phyloP scores from a whole-genome alignment of 2,888 invertebrate genomes.

The Papilio demoleus region DNA sequence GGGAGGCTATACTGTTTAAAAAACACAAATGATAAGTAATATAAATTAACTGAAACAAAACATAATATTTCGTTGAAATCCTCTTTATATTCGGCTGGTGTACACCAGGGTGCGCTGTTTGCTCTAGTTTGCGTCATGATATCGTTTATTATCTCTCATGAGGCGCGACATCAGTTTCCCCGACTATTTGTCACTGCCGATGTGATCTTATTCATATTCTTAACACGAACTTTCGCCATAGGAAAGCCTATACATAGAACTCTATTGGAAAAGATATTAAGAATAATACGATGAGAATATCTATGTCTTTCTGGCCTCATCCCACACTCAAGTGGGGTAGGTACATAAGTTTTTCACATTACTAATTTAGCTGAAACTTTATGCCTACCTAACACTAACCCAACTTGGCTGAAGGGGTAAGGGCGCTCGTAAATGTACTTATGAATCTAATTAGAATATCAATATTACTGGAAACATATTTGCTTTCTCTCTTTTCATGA shows the following conservation, averaged over 20 bases:
- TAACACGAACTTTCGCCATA: not conserved
- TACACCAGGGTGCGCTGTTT: not conserved
- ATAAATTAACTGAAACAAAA: no score
- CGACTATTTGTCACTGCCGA: conserved; percentile 24
- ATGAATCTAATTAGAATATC: not conserved
- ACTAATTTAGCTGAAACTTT: no score
- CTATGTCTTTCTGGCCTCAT: no score
- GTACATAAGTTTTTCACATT: no score
- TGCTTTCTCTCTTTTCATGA: no score
- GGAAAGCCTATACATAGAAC: not conserved
- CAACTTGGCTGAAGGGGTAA: no score
- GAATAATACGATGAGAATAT: not conserved
- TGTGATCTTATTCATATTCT: conserved; percentile 32
- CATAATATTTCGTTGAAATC: not conserved
- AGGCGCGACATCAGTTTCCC: conserved; percentile 20
- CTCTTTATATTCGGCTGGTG: conserved; percentile 9
- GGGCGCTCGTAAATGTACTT: no score
- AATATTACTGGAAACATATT: not conserved
- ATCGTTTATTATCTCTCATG: conserved; percentile 24
- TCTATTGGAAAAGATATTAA: not conserved
- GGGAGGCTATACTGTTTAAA: no score
- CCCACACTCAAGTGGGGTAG: no score
- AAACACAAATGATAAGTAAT: no score
- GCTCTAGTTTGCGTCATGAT: conserved; percentile 13
- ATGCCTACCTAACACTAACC: no score